Evolutionary conservation across 1,140 invertebrate genomes (phyloP).

Genomic region (Apis laboriosa): DNA sequence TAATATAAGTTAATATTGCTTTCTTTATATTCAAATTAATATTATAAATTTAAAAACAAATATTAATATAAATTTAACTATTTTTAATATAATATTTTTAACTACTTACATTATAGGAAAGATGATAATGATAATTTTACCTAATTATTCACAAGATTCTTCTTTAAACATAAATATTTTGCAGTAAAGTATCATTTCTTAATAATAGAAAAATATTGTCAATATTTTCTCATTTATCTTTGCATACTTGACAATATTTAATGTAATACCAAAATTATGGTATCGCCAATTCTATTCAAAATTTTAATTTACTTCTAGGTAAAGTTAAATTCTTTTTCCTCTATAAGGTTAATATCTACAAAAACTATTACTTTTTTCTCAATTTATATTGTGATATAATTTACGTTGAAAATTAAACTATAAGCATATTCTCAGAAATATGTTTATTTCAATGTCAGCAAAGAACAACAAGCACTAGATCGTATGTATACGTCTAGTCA

Average conservation of each 20-base stretch:
- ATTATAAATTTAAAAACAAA: no score
- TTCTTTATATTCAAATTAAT: neutral
- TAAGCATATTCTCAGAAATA: neutral
- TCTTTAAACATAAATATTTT: conserved; percentile 10
- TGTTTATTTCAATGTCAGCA: conserved; percentile 23
- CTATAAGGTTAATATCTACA: conserved; percentile 36
- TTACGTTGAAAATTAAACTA: neutral
- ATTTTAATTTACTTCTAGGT: conserved; percentile 14
- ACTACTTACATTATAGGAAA: neutral
- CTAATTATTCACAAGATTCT: neutral
- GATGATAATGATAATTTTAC: neutral
- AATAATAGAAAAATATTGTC: neutral
- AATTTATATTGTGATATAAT: neutral
- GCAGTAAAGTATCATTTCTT: conserved; percentile 9
- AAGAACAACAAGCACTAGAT: conserved; percentile 32
- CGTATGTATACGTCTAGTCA: conserved; percentile 49
- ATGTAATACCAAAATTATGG: conserved; percentile 2
- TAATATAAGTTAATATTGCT: neutral
- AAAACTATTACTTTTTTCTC: neutral
- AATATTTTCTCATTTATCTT: neutral
- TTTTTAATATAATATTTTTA: neutral
- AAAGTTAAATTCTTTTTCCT: neutral
- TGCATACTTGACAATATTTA: neutral
- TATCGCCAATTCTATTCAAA: neutral
- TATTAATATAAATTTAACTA: neutral